A percentile compares a stretch with the other conserved stretches of the same genome.
Conservation (phyloP, 1,140 invertebrate genomes). For the Anagrus nilaparvatae region DNA sequence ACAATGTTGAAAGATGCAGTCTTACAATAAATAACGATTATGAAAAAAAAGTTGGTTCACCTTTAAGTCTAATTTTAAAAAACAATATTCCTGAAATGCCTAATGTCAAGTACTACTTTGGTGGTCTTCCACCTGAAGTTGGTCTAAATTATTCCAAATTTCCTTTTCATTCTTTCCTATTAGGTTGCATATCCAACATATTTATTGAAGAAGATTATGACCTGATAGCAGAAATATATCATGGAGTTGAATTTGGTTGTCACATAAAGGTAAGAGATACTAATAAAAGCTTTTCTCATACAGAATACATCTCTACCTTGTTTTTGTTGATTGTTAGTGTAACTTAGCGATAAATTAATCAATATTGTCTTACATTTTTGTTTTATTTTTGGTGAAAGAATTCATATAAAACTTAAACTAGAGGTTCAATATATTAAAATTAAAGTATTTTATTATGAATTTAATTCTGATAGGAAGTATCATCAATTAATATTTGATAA, state of each 20-base stretch:
- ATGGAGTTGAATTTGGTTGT: conserved; percentile 70
- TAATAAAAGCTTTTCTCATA: no score
- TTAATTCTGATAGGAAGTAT: no score
- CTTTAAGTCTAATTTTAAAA: conserved; percentile 46
- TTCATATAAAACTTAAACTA: no score
- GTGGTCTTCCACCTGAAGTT: conserved; percentile 66
- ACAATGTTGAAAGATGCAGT: conserved; percentile 40
- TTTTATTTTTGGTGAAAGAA: no score
- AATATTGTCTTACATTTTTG: no score
- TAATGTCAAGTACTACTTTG: conserved; percentile 59
- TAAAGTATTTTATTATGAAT: no score
- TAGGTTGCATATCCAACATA: conserved; percentile 71
- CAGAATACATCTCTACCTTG: no score
- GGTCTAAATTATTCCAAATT: no score
- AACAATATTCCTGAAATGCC: conserved; percentile 55
- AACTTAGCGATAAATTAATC: no score
- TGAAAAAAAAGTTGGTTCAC: conserved; percentile 56
- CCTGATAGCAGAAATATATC: conserved; percentile 53
- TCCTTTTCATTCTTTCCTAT: conserved; percentile 62
- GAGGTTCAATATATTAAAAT: no score
- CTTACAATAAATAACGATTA: conserved; percentile 58
- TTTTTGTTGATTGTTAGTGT: no score
- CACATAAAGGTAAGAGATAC: conserved; percentile 57
- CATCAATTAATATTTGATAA: no score
- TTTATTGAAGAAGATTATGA: conserved; percentile 59